Evolutionary conservation across 2,888 invertebrate species (phyloP), one percentile per base, ranked within the genome.

Genomic region (Arge pagana): DNA sequence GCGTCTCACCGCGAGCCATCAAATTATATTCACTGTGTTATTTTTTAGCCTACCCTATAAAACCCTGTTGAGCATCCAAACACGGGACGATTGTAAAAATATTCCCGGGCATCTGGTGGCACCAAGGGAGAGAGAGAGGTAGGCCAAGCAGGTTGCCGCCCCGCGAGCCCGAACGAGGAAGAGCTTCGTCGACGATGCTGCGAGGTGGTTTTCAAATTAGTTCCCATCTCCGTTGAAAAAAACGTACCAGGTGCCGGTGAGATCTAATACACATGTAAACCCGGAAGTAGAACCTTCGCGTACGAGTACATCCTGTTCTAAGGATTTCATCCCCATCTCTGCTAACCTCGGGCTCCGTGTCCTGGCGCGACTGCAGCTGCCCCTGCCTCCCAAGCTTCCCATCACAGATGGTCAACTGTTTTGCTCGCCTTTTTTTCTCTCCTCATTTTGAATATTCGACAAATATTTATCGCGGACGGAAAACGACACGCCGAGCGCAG

Each of bases 251-350:
- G 45, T 45, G 45, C 45, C 23, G 21, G 45, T 6, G 23, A 68
- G 65, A 58, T 62, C 54, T 58, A 61, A 65, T 64, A 65, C 62
- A 62, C 56, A 61, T 21, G 50, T 62, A 57, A 66, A 73, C 72
- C 75, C 75, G 75, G 75, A 75, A 75, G 70, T 64, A 62, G 62
- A 65, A 62, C 48, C 58, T 69, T 65, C 61, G 62, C 59, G 56
- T 63, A 58, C 63, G 67, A 64, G 60, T 63, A 62, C 72, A 72
- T 73, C 72, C 72, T 72, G 73, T 71, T 67, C 66, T 61, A 63
- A 71, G 70, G 70, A 71, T 66, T 62, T 64, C 59, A 59, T 60
- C 63, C 60, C 59, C 43, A 23, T 18, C 33, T 33, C 45, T 33
- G 23, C 6, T 24, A 33, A 16, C 33, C 45, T 35, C 26, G 24